Conservation (phyloP, 2,113 vertebrate species). For the Fregata magnificens region DNA sequence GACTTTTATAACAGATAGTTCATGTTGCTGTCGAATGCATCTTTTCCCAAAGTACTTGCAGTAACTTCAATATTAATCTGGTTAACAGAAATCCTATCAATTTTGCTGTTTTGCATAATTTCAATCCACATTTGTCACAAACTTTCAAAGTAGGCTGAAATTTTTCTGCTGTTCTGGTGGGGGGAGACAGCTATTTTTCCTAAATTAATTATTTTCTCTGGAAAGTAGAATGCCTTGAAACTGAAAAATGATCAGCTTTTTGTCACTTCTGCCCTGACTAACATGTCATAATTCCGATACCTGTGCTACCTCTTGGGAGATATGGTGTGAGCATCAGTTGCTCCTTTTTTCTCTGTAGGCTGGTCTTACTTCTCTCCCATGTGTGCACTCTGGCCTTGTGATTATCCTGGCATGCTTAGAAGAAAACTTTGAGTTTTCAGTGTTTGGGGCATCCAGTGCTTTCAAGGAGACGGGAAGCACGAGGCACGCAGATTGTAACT, state of each 20-base stretch:
- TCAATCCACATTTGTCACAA: not conserved
- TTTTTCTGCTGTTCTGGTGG: not conserved
- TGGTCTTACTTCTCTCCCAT: not conserved
- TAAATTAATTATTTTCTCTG: not conserved
- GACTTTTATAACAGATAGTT: not conserved
- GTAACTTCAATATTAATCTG: not conserved
- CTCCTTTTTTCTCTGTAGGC: not conserved
- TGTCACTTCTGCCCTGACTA: not conserved
- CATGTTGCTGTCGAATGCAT: not conserved
- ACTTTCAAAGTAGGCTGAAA: not conserved
- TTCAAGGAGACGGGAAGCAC: not conserved
- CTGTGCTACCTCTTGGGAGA: not conserved
- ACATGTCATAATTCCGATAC: not conserved
- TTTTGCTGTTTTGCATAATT: not conserved
- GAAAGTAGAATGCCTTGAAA: not conserved
- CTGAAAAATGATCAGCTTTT: not conserved
- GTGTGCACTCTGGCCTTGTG: not conserved
- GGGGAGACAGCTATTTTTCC: not conserved
- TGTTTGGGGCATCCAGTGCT: not conserved
- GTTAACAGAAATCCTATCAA: not conserved
- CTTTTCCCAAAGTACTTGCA: not conserved
- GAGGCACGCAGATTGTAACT: not conserved
- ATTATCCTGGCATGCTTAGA: not conserved
- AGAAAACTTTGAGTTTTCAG: not conserved
- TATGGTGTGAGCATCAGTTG: not conserved